Evolutionary conservation across 2,797 vertebrate genomes (phyloP).

Genomic region (Aphelocoma californica): DNA sequence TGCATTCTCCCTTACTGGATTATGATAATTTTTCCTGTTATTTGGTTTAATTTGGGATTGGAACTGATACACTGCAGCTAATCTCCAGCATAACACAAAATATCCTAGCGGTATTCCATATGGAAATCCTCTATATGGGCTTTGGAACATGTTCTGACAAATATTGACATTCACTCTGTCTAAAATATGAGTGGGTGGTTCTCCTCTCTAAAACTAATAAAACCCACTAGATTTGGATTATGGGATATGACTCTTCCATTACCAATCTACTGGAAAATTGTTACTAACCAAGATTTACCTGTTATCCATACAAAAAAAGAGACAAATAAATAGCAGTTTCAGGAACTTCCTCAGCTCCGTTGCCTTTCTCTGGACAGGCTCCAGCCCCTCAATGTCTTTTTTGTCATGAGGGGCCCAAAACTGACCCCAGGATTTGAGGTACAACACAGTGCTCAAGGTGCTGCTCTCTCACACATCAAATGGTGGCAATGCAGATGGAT

Average conservation of each 20-base stretch:
- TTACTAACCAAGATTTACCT: not conserved
- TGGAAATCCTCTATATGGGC: not conserved
- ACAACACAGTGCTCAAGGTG: not conserved
- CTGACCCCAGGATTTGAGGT: not conserved
- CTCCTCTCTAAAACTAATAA: not conserved
- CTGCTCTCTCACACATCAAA: not conserved
- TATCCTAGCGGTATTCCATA: not conserved
- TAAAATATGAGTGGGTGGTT: not conserved
- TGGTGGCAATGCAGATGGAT: not conserved
- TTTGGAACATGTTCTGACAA: not conserved
- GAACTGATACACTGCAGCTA: not conserved
- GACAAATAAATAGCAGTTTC: not conserved
- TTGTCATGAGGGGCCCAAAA: not conserved
- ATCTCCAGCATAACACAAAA: not conserved
- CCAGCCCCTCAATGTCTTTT: not conserved
- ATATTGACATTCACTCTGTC: not conserved
- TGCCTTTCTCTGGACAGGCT: not conserved
- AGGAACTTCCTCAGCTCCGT: fast-evolving
- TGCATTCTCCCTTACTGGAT: not conserved
- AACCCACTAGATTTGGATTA: not conserved
- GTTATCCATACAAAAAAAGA: not conserved
- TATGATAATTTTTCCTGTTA: not conserved
- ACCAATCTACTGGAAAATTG: not conserved
- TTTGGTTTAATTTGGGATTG: not conserved
- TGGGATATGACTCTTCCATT: not conserved